Evolutionary conservation across 1,140 invertebrate species (phyloP).

Genomic region (Rhyzopertha dominica): DNA sequence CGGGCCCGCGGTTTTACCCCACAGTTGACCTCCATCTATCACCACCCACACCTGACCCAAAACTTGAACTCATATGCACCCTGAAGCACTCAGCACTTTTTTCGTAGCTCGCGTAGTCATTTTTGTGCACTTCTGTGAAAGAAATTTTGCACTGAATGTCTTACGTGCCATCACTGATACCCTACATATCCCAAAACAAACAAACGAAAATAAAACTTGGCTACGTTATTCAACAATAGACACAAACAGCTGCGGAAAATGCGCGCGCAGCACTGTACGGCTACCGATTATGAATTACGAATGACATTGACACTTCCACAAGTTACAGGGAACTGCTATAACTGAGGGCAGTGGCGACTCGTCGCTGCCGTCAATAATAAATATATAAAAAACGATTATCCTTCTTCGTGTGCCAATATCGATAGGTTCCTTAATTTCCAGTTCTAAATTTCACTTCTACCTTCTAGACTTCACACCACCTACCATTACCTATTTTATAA

Average conservation of each 20-base stretch:
- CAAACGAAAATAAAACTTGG: constrained; percentile 26
- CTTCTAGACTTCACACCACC: too few species aligned
- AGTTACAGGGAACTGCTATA: background rate
- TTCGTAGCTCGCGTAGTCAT: constrained; percentile 8
- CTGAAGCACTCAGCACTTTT: constrained; percentile 11
- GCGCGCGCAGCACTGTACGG: constrained; percentile 17
- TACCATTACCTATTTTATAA: too few species aligned
- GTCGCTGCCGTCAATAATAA: background rate
- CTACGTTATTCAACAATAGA: constrained; percentile 27
- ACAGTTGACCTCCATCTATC: constrained; percentile 42
- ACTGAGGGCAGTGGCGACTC: background rate
- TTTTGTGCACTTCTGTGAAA: background rate
- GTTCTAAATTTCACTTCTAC: background rate
- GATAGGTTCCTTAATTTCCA: background rate
- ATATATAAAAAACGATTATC: background rate
- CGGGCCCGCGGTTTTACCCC: constrained; percentile 45
- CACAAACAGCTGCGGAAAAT: constrained; percentile 28
- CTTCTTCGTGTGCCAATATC: background rate
- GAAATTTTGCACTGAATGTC: background rate
- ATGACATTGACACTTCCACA: background rate
- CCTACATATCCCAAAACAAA: constrained; percentile 7
- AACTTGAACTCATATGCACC: constrained; percentile 13
- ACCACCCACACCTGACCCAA: constrained; percentile 12
- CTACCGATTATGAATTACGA: background rate
- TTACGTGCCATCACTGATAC: constrained; percentile 13